phyloP scores from a whole-genome alignment of 2,888 invertebrate species.

The Patella depressa region DNA sequence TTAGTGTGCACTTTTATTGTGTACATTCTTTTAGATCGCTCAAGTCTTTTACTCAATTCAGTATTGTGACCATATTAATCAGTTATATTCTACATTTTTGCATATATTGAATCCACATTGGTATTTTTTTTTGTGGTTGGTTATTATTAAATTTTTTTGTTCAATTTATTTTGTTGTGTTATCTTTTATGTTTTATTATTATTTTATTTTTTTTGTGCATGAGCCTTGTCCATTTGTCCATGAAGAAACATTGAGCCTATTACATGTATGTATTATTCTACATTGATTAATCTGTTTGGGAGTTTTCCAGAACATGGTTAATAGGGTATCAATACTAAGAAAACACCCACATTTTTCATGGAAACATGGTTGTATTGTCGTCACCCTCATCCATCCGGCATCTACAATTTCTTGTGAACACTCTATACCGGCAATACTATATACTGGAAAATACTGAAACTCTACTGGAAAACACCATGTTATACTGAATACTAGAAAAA shows the following conservation, averaged over 20 bases:
- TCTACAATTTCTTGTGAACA: too few relatives aligned
- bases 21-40: constrained; percentile 16
- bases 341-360: too few relatives aligned
- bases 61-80: constrained; percentile 30
- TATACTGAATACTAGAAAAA: too few relatives aligned
- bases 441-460: too few relatives aligned
- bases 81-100: constrained; percentile 19
- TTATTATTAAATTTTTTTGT: constrained; percentile 37
- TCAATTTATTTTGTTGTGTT: constrained; percentile 35
- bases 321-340: too few relatives aligned
- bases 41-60: constrained; percentile 24
- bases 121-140: constrained; percentile 30
- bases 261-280: too few relatives aligned
- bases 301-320: too few relatives aligned
- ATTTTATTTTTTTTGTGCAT: not conserved
- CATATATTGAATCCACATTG: constrained; percentile 5
- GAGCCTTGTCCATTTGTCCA: not conserved
- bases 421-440: too few relatives aligned
- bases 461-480: too few relatives aligned
- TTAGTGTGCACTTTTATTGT: not conserved
- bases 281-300: too few relatives aligned
- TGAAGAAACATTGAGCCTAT: not conserved
- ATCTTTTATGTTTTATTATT: constrained; percentile 20
- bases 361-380: too few relatives aligned
- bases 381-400: too few relatives aligned